Evolutionary conservation across 2,888 invertebrate genomes (phyloP), one percentile per base, ranked within the genome.

Genomic region (Xestobium rufovillosum): DNA sequence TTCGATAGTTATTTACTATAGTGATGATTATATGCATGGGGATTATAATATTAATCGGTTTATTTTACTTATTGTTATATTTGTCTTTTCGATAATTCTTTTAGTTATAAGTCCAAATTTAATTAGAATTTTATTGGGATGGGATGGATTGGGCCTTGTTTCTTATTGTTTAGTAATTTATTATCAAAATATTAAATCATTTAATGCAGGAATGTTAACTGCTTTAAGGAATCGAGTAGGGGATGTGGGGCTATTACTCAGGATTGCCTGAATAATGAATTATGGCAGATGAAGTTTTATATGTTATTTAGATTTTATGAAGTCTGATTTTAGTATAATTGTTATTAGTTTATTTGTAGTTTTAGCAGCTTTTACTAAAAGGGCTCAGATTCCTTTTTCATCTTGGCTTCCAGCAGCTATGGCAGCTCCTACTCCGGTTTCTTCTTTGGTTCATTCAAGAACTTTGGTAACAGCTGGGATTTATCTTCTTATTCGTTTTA

Each of bases 131-230:
- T 70, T 82, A 61, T 68, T 83, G 59, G 80, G 80, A 0, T 83
- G 81, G 45, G 81, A 83, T 75, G 81, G 82, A 0, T 70, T 83
- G 61, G 82, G 82, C 0, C 67, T 83, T 59, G 65, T 74, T 54
- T 83, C 81, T 56, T 83, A 80, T 73, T 75, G 76, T 70, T 75
- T 83, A 63, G 77, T 80, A 1, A 74, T 79, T 72, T 81, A 73
- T 68, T 80, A 78, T 67, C 75, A 79, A 64, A 82, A 78, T 71
- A 57, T 70, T 36, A 76, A 73, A 42, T 80, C 79, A 52, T 75
- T 69, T 72, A 76, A 74, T 70, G 77, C 80, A 1, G 80, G 81
- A 0, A 80, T 83, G 67, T 68, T 83, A 56, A 84, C 83, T 10
- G 73, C 74, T 52, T 64, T 84, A 57, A 76, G 73, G 12, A 84